Evolutionary conservation across 1,140 invertebrate species (phyloP).

Genomic region (Aculops lycopersici): DNA sequence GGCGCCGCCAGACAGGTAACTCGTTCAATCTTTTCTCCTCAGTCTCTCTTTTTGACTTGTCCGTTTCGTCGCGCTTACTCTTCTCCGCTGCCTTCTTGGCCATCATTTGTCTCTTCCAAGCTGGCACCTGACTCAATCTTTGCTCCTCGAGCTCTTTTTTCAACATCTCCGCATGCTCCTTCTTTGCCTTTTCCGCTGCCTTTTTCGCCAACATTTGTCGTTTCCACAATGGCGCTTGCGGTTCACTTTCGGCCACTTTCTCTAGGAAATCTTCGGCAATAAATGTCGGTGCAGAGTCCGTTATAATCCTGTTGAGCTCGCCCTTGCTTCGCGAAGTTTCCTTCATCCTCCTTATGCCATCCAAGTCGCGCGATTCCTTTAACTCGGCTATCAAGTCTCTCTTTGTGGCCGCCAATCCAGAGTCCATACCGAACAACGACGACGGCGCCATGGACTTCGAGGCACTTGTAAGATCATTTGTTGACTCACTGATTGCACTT

Average conservation of each 20-base stretch:
- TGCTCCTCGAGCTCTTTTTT: slow-evolving; percentile 46
- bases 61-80: slow-evolving; percentile 54
- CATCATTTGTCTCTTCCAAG: slow-evolving; percentile 61
- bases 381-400: slow-evolving; percentile 57
- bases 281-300: slow-evolving; percentile 44
- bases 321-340: slow-evolving; percentile 47
- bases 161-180: slow-evolving; percentile 45
- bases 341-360: slow-evolving; percentile 58
- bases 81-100: slow-evolving; percentile 56
- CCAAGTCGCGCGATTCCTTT: slow-evolving; percentile 57
- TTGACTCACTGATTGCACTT: no score
- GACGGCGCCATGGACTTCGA: no score
- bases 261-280: slow-evolving; percentile 56
- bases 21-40: slow-evolving; percentile 48
- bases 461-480: no score
- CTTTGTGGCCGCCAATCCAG: no score
- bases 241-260: slow-evolving; percentile 58
- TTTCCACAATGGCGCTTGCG: slow-evolving; percentile 67
- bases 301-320: slow-evolving; percentile 36
- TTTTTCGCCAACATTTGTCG: slow-evolving; percentile 70
- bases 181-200: slow-evolving; percentile 56
- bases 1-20: slow-evolving; percentile 67
- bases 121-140: slow-evolving; percentile 46
- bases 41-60: slow-evolving; percentile 34
- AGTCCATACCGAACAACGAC: no score